A percentile compares a stretch with the other conserved stretches of the same genome.
Evolutionary conservation across 2,888 invertebrate species (phyloP).

Genomic region (Coelogynopora nodosa): DNA sequence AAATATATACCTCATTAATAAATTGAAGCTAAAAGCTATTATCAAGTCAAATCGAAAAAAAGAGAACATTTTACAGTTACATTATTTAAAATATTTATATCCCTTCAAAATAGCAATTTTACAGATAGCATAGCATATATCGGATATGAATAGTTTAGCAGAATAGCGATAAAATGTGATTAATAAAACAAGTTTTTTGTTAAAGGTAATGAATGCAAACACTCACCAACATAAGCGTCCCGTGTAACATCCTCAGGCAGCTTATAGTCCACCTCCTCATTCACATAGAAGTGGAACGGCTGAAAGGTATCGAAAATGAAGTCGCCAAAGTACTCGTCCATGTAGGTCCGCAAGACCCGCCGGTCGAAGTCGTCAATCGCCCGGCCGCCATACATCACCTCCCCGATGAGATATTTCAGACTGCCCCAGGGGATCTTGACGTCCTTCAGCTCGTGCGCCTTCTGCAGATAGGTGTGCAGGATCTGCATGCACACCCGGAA

Average conservation of each 20-base stretch:
- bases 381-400: constrained; percentile 90
- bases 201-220: neutral
- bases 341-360: constrained; percentile 78
- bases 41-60: no score
- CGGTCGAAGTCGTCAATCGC: constrained; percentile 87
- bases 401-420: constrained; percentile 84
- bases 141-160: neutral
- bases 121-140: no score
- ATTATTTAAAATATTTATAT: neutral
- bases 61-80: neutral
- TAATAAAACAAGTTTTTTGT: neutral
- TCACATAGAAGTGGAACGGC: constrained; percentile 81
- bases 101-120: neutral
- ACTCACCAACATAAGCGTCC: constrained; percentile 58
- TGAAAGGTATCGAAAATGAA: constrained; percentile 85
- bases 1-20: no score
- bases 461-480: constrained; percentile 76
- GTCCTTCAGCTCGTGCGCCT: constrained; percentile 66
- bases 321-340: constrained; percentile 90
- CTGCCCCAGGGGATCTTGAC: constrained; percentile 80
- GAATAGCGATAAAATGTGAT: neutral
- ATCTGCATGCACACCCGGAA: constrained; percentile 83
- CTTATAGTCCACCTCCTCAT: constrained; percentile 72
- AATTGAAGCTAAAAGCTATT: no score
- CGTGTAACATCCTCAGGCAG: constrained; percentile 67